Conservation (phyloP, 2,113 vertebrate species). For the Antigone vipio region DNA sequence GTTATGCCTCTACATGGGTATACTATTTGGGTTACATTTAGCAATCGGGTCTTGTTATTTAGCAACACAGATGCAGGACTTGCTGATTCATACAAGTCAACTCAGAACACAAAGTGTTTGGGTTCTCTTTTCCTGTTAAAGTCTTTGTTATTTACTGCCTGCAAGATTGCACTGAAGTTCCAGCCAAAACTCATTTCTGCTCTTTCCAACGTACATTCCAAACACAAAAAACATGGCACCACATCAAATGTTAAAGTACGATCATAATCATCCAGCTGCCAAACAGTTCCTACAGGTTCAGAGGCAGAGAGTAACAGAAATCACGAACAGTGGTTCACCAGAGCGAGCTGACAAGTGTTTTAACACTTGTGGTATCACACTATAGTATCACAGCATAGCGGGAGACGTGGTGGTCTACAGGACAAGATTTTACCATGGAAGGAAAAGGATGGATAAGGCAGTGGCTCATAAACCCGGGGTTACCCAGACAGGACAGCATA, state of each 20-base stretch:
- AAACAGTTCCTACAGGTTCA: conserved; percentile 39
- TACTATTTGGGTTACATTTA: conserved; percentile 35
- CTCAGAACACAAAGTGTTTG: conserved; percentile 44
- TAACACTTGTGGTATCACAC: background rate
- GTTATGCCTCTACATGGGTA: conserved; percentile 55
- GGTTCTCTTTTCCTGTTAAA: conserved; percentile 60
- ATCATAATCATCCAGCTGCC: conserved; percentile 39
- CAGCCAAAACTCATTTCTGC: conserved; percentile 50
- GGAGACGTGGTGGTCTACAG: background rate
- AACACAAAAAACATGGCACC: conserved; percentile 42
- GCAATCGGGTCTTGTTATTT: conserved; percentile 10
- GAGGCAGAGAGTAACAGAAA: background rate
- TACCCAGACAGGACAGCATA: background rate
- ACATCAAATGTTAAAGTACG: conserved; percentile 51
- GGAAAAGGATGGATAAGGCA: background rate
- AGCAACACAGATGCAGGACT: conserved; percentile 30
- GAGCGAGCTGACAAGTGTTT: background rate
- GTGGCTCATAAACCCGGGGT: background rate
- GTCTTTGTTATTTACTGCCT: conserved; percentile 57
- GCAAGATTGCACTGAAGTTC: conserved; percentile 39
- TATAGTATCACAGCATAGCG: background rate
- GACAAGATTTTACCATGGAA: background rate
- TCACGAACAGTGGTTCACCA: background rate
- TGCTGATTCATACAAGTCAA: conserved; percentile 59
- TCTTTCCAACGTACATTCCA: conserved; percentile 53